These are phyloP conservation scores for Amblyteles armatorius DNA, from an alignment of 2,888 invertebrate species.

Conservation along the genomic window DNA sequence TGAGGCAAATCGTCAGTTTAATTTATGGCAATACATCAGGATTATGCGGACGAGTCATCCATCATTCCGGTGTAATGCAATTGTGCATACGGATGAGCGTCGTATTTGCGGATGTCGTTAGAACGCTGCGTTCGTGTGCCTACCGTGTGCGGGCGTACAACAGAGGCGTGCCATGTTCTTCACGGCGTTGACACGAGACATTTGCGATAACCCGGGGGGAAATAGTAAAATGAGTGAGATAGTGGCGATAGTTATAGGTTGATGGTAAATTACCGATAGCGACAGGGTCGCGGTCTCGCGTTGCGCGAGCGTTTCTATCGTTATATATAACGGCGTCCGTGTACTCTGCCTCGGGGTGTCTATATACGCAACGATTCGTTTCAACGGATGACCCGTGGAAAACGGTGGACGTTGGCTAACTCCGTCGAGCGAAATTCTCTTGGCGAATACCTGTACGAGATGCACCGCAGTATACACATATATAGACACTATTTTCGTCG, in stretches of 20 bases:
- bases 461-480: background rate
- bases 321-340: background rate
- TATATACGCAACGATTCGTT: background rate
- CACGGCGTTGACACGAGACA: slow-evolving; percentile 25
- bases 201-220: background rate
- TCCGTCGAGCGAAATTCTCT: background rate
- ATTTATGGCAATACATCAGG: background rate
- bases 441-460: background rate
- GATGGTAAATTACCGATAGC: slow-evolving; percentile 39
- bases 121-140: slow-evolving; percentile 5
- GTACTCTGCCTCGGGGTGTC: background rate
- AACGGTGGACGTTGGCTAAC: slow-evolving; percentile 8
- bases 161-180: slow-evolving; percentile 19
- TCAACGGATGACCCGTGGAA: background rate
- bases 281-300: slow-evolving; percentile 18
- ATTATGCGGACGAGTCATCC: background rate
- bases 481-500: background rate
- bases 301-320: background rate
- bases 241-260: background rate
- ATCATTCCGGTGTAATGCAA: background rate
- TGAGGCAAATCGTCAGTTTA: background rate
- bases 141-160: background rate
- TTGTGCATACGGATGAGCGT: slow-evolving; percentile 34
- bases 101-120: slow-evolving; percentile 48
- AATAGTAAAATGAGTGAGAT: slow-evolving; percentile 37